Base-by-base conservation (phyloP, 2,797 vertebrate species). In the Urocyon cinereoargenteus region DNA sequence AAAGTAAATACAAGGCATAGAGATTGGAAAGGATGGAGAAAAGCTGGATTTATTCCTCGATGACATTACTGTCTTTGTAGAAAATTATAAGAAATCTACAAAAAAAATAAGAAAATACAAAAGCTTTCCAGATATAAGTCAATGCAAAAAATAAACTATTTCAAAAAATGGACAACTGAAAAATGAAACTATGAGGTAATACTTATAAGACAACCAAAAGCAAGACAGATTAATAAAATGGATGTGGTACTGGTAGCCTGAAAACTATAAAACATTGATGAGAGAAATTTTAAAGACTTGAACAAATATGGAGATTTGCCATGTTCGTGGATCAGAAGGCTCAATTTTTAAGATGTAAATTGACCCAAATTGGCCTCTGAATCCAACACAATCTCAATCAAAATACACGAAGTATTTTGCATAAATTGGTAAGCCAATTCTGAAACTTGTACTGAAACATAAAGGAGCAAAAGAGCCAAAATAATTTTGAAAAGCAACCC, bases 91-190 rank as follows among this genome's bases (percentile, higher is more conserved):
- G 28, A 28, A 79, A 89, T 85, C 70, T 66, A 45, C 13, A 81
- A 66, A 79, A 66, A 86, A 79, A 79, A 21, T 40, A 85, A 88
- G 13, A 34, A 57, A 91, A 91, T 62, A 40, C 1, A 59, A 36
- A 88, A 59, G 16, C 2, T 34, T 91, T 91, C 7, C 79, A 31
- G 18, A 91, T 28, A 86, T 4, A 89, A 66, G 59, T 11, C 22
- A 73, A 95, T 14, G 55, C 12, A 36, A 86, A 93, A 86, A 94
- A 59, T 62, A 68, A 73, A 61, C 66, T 78, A 78, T 84, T 78
- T 88, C 53, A 83, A 86, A 90, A 68, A 79, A 26, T 34, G 49
- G 28, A 79, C 21, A 86, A 78, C 13, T 59, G 9, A 24, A 86
- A 86, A 57, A 51, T 86, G 57, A 86, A 91, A 75, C 66, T 70